Evolutionary conservation across 2,888 invertebrate genomes (phyloP).

Genomic region (Keiferia lycopersicella): DNA sequence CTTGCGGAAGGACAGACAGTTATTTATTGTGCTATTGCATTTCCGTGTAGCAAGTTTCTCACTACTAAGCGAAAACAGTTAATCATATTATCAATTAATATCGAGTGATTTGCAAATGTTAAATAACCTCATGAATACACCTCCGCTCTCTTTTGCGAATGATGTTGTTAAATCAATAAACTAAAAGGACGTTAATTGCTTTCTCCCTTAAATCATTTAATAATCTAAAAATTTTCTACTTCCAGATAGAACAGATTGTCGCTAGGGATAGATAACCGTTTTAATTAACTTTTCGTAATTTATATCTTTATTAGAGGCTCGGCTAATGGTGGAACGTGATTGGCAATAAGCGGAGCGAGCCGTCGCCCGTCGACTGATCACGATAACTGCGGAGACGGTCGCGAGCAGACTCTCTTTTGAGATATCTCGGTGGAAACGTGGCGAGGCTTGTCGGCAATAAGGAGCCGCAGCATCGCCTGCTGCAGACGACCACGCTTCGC

Average conservation of each 20-base stretch:
- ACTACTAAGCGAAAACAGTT: not conserved
- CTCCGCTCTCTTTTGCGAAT: not conserved
- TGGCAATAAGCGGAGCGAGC: slow-evolving; percentile 54
- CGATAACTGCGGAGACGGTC: slow-evolving; percentile 50
- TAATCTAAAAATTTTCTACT: slow-evolving; percentile 58
- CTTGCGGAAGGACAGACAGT: slow-evolving; percentile 55
- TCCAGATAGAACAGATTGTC: slow-evolving; percentile 47
- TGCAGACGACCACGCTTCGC: slow-evolving; percentile 40
- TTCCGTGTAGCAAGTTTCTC: slow-evolving; percentile 37
- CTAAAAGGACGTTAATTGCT: slow-evolving; percentile 38
- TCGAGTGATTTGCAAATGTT: not conserved
- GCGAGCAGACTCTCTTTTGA: slow-evolving; percentile 41
- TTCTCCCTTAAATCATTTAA: slow-evolving; percentile 69
- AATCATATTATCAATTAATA: not conserved
- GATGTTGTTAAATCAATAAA: slow-evolving; percentile 17
- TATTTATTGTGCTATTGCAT: slow-evolving; percentile 60
- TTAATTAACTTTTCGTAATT: slow-evolving; percentile 78
- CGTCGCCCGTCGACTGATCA: slow-evolving; percentile 51
- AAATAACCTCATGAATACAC: not conserved
- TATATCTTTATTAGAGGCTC: slow-evolving; percentile 74
- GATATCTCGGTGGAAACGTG: slow-evolving; percentile 52
- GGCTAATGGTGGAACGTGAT: slow-evolving; percentile 66
- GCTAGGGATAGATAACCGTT: slow-evolving; percentile 62
- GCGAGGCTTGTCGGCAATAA: slow-evolving; percentile 47
- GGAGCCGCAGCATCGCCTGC: slow-evolving; percentile 34